Base-by-base conservation (phyloP, 2,113 vertebrate species). In the Hypanus sabinus region DNA sequence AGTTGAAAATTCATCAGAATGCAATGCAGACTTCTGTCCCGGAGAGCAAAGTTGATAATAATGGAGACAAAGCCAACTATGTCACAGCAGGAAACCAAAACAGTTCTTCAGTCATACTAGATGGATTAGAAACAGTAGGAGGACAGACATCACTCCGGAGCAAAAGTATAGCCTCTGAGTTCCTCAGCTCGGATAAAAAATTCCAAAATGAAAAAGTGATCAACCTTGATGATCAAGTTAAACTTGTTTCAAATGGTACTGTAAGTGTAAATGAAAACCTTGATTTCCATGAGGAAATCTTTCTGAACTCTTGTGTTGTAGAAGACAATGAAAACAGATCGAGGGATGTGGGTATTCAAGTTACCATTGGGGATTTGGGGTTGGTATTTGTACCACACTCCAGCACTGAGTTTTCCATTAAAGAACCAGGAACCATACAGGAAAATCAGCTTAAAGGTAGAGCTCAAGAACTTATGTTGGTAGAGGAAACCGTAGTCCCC, bases 401-500 rank as follows among this genome's bases (percentile, higher is more conserved):
- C 0, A 11, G 55, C 6, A 95, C 94, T 70, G 95, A 96, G 0
- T n/a, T 95, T 0, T 95, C 94, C 46, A 94, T 97, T 24, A 94
- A 95, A 0, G 95, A 94, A 0, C 96, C 99, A 93, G 97, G 97
- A 94, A 97, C 94, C 9, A 94, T 90, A 91, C 96, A 99, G 38
- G 97, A 98, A 95, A 94, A 96, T 79, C 97, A 98, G 94, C 95
- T 99, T 94, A 96, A 95, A 85, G 95, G 96, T 92, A 97, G 98
- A 94, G 97, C 95, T 18, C 95, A 96, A 94, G 98, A 99, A 94
- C 96, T 99, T 0, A 96, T 97, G 88, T 95, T 99, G 93, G 96
- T 96, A 94, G 96, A 96, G 94, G 98, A 98, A 95, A 95, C 97
- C 57, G 96, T 97, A 2, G 98, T 98, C 94, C 97, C 98, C 94